Percentiles rank a stretch among this genome's conserved stretches.
Conservation (phyloP, 1,140 invertebrate species). For the Megathymus violae region DNA sequence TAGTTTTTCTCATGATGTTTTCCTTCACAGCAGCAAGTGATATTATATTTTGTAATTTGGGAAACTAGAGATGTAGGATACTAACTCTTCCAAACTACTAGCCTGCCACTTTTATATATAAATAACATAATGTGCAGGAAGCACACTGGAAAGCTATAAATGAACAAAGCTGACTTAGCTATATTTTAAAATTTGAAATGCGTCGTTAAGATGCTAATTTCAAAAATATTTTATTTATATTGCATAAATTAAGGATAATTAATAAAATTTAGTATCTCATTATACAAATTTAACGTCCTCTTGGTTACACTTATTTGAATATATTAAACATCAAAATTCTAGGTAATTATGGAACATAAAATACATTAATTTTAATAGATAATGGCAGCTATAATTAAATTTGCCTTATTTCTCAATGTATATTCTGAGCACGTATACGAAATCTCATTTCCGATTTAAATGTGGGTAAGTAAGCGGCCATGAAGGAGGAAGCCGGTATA, state of each 20-base stretch:
- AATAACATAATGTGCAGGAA: too few relatives aligned
- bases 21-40: too few relatives aligned
- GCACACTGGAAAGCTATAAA: too few relatives aligned
- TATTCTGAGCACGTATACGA: constrained; percentile 64
- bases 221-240: too few relatives aligned
- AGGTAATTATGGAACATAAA: constrained; percentile 3
- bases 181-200: too few relatives aligned
- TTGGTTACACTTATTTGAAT: background rate
- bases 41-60: too few relatives aligned
- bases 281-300: background rate
- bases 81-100: too few relatives aligned
- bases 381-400: constrained; percentile 30
- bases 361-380: constrained; percentile 25
- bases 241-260: background rate
- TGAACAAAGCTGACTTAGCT: too few relatives aligned
- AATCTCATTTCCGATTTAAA: constrained; percentile 67
- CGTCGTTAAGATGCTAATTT: too few relatives aligned
- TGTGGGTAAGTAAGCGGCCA: constrained; percentile 61
- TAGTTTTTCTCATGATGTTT: too few relatives aligned
- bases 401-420: constrained; percentile 46
- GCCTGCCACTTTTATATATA: too few relatives aligned
- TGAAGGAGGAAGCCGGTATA: constrained; percentile 73
- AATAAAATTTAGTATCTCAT: background rate
- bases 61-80: too few relatives aligned
- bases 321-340: background rate